Conservation (phyloP, 2,888 invertebrate species). For the Rhimphoctona megacephalus region DNA sequence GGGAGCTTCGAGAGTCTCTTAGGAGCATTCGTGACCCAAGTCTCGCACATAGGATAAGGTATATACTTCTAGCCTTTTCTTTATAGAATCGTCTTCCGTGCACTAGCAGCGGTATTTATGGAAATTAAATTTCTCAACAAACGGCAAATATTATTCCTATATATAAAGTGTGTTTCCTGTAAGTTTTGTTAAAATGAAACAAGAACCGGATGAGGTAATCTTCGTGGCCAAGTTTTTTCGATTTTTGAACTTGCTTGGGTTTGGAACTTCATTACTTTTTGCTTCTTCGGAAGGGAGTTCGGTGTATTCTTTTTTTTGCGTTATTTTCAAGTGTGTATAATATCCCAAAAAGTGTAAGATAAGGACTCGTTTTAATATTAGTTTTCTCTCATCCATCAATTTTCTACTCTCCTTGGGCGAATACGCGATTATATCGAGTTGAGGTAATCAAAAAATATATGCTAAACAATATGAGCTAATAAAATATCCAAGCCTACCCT, state of each 20-base stretch:
- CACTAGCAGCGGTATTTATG: conserved; percentile 80
- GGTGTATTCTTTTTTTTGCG: too few relatives aligned
- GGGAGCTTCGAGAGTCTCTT: conserved; percentile 55
- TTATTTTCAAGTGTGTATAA: neutral
- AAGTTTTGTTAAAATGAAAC: conserved; percentile 65
- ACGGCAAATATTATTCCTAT: conserved; percentile 71
- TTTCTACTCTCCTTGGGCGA: neutral
- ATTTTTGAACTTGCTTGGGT: neutral
- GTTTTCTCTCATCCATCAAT: neutral
- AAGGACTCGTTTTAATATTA: neutral
- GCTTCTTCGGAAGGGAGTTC: neutral
- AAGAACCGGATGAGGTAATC: conserved; percentile 75
- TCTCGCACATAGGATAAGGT: conserved; percentile 3
- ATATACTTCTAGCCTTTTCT: conserved; percentile 20
- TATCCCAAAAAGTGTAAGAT: neutral
- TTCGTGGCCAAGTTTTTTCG: conserved; percentile 67
- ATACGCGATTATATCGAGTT: neutral
- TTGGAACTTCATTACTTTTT: neutral
- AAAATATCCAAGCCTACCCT: neutral
- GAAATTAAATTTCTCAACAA: conserved; percentile 81
- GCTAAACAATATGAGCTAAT: neutral
- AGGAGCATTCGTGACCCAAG: conserved; percentile 37
- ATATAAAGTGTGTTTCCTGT: conserved; percentile 31
- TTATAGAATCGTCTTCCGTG: conserved; percentile 24
- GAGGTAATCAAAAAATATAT: neutral